phyloP scores from a whole-genome alignment of 2,797 vertebrate genomes.

The Dermochelys coriacea region DNA sequence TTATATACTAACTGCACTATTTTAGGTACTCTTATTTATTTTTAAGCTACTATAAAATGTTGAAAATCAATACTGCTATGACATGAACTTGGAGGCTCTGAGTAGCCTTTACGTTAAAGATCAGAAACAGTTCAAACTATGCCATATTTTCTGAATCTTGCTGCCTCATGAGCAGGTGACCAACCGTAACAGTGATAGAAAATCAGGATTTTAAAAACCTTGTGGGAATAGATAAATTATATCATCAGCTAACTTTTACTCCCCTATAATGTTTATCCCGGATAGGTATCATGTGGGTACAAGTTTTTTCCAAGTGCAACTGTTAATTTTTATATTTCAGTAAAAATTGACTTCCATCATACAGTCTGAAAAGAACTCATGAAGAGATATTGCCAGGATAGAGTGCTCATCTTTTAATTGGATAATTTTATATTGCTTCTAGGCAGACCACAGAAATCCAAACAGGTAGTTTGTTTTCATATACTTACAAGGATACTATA shows the following conservation, averaged over 20 bases:
- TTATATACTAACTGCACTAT: not conserved
- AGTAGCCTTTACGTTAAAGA: not conserved
- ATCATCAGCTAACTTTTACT: not conserved
- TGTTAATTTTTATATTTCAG: not conserved
- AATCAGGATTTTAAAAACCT: conserved; percentile 3
- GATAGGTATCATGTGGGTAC: not conserved
- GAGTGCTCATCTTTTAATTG: not conserved
- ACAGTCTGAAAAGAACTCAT: not conserved
- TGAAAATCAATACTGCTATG: not conserved
- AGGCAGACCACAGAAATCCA: not conserved
- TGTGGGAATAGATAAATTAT: not conserved
- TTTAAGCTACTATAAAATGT: not conserved
- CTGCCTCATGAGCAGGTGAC: not conserved
- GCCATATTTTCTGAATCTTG: not conserved
- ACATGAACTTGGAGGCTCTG: not conserved
- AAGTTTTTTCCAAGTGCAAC: not conserved
- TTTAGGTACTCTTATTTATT: not conserved
- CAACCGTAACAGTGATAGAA: not conserved
- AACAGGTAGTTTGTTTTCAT: not conserved
- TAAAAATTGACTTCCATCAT: not conserved
- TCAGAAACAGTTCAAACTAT: not conserved
- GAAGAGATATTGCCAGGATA: not conserved
- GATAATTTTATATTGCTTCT: not conserved
- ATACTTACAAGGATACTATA: not conserved
- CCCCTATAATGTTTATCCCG: not conserved